Evolutionary conservation across 2,888 invertebrate genomes (phyloP).

Genomic region (Hipparchia semele): DNA sequence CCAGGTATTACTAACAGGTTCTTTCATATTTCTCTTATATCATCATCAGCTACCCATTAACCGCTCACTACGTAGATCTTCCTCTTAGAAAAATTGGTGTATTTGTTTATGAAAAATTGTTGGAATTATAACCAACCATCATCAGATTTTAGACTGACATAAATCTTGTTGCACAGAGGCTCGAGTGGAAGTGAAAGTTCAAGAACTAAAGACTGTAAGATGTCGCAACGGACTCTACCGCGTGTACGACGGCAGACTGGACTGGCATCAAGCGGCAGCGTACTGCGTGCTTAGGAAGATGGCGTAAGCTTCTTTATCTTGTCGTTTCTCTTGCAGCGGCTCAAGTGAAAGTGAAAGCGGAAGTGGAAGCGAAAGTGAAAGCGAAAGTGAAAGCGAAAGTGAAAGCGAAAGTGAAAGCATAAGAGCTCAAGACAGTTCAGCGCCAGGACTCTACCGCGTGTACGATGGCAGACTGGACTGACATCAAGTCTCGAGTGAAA

Average conservation of each 20-base stretch:
- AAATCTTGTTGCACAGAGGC: constrained; percentile 50
- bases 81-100: too few relatives aligned
- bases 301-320: constrained; percentile 52
- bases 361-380: too few relatives aligned
- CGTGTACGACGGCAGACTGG: constrained; percentile 67
- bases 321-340: constrained; percentile 49
- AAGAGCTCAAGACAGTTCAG: constrained; percentile 57
- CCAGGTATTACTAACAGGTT: too few relatives aligned
- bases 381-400: too few relatives aligned
- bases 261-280: constrained; percentile 78
- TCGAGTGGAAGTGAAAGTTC: constrained; percentile 45
- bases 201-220: constrained; percentile 57
- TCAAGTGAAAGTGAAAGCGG: constrained; percentile 38
- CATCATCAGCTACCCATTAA: too few relatives aligned
- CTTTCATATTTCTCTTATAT: too few relatives aligned
- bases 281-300: constrained; percentile 73
- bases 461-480: constrained; percentile 73
- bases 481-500: constrained; percentile 48
- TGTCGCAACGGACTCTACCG: constrained; percentile 67
- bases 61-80: too few relatives aligned
- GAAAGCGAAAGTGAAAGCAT: constrained; percentile 35
- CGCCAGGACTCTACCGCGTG: constrained; percentile 70
- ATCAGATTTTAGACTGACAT: too few relatives aligned
- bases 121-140: too few relatives aligned
- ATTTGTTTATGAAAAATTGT: too few relatives aligned